These are phyloP conservation scores for Nymphalis urticae DNA, from an alignment of 2,888 invertebrate genomes.

Conservation along the genomic window DNA sequence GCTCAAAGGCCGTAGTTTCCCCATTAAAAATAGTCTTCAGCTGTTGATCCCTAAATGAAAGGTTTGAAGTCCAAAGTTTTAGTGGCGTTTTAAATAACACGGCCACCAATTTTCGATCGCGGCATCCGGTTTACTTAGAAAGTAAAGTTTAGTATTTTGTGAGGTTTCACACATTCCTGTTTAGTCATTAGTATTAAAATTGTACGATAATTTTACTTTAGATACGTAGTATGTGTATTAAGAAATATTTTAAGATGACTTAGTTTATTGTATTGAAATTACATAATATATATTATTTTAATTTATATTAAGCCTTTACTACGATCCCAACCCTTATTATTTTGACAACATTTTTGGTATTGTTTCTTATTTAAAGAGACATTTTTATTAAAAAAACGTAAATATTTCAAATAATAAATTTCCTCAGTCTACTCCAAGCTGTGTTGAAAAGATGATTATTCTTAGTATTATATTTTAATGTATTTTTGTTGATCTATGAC, in stretches of 20 bases:
- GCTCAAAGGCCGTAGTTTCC: no score
- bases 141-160: neutral
- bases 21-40: neutral
- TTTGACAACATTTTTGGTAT: no score
- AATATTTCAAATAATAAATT: no score
- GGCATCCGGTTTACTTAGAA: neutral
- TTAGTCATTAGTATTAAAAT: constrained; percentile 4
- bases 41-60: neutral
- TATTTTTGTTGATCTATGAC: constrained; percentile 47
- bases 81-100: neutral
- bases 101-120: neutral
- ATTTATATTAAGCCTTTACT: neutral
- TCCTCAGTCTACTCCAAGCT: no score
- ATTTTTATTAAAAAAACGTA: no score
- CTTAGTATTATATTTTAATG: no score
- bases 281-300: neutral
- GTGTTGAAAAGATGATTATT: no score
- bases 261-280: constrained; percentile 1
- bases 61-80: neutral
- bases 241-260: neutral
- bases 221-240: neutral
- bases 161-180: neutral
- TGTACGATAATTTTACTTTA: constrained; percentile 1
- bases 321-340: no score
- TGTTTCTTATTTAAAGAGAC: no score